Evolutionary conservation across 2,113 vertebrate species (phyloP).

Genomic region (Malurus elegans): DNA sequence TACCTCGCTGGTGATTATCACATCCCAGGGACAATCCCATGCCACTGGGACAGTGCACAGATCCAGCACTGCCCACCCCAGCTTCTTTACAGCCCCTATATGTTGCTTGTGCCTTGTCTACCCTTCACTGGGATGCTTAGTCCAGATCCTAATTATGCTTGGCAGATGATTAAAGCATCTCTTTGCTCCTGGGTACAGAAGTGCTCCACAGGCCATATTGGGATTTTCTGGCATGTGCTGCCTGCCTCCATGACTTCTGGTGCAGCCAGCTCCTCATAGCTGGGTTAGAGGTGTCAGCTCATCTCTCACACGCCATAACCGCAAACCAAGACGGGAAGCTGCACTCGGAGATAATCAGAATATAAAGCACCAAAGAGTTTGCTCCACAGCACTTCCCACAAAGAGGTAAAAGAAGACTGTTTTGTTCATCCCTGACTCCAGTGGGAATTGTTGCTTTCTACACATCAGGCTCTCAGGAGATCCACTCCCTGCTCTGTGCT

Average conservation of each 20-base stretch:
- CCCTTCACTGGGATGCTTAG: neutral
- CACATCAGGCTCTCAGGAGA: neutral
- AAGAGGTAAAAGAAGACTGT: neutral
- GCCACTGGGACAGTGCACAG: rapidly evolving
- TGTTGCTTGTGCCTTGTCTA: neutral
- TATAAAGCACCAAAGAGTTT: neutral
- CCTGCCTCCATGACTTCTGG: neutral
- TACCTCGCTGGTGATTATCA: neutral
- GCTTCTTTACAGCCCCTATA: rapidly evolving
- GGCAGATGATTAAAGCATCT: neutral
- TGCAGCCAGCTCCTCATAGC: neutral
- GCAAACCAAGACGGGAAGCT: neutral
- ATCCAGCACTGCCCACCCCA: neutral
- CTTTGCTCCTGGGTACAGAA: neutral
- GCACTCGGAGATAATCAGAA: neutral
- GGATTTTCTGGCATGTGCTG: neutral
- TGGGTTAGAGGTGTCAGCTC: neutral
- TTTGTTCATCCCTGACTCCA: neutral
- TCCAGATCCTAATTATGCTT: neutral
- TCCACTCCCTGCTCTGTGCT: neutral
- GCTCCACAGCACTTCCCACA: neutral
- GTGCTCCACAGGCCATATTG: neutral
- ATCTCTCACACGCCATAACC: neutral
- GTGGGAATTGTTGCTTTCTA: neutral
- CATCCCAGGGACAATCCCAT: rapidly evolving